Percentiles rank a stretch among this genome's conserved stretches.
Conservation (phyloP, 1,140 invertebrate genomes). For the Asobara japonica region DNA sequence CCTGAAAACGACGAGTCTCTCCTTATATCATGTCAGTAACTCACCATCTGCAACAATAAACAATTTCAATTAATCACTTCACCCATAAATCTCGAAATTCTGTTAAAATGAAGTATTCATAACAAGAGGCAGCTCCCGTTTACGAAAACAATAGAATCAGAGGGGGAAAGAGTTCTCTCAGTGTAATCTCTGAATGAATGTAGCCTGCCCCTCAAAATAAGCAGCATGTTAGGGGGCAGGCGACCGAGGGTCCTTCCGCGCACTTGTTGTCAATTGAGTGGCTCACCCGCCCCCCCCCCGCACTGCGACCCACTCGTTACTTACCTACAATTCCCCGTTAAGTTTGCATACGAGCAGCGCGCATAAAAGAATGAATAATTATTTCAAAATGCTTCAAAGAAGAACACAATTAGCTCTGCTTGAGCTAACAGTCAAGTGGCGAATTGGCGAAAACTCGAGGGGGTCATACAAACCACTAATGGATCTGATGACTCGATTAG, state of each 20-base stretch:
- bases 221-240: conserved; percentile 18
- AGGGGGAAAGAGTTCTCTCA: background rate
- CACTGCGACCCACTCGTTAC: no score
- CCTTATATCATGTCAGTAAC: background rate
- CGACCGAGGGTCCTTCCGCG: conserved; percentile 26
- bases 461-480: conserved; percentile 28
- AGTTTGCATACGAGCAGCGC: conserved; percentile 34
- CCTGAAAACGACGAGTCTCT: background rate
- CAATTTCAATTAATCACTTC: background rate
- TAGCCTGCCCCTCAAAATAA: background rate
- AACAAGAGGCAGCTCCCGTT: background rate
- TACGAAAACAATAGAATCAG: background rate
- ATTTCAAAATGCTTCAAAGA: conserved; percentile 56
- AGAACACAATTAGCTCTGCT: conserved; percentile 59
- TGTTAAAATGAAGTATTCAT: background rate
- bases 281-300: no score
- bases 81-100: background rate
- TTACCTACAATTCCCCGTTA: conserved; percentile 18
- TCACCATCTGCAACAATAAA: conserved; percentile 1
- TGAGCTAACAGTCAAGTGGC: conserved; percentile 59
- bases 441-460: conserved; percentile 51
- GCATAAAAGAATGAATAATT: conserved; percentile 62
- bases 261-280: conserved; percentile 29
- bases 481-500: no score
- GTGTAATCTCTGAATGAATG: background rate